phyloP scores from a whole-genome alignment of 2,113 vertebrate species.

The Aythya baeri region DNA sequence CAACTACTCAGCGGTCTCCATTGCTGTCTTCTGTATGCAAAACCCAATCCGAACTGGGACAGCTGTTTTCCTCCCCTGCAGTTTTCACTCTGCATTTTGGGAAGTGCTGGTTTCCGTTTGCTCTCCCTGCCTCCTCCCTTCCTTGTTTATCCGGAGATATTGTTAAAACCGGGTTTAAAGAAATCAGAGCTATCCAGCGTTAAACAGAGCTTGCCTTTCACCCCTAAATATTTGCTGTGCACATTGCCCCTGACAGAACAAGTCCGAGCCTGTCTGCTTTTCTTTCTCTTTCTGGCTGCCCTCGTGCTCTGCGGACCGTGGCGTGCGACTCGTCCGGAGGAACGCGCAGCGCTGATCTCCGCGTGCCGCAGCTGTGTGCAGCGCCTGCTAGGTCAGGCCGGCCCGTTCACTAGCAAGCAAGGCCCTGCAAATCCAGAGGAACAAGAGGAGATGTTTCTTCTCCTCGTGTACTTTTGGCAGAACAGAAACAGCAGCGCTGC shows the following conservation, averaged over 20 bases:
- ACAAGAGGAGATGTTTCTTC: background rate
- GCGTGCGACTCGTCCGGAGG: background rate
- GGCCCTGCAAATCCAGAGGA: background rate
- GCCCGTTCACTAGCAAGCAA: background rate
- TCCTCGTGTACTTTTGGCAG: background rate
- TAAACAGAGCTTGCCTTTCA: background rate
- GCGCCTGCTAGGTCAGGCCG: background rate
- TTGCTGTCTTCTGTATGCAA: background rate
- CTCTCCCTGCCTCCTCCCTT: background rate
- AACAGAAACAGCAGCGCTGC: background rate
- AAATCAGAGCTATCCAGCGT: accelerated
- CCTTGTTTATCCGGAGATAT: background rate
- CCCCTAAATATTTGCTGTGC: background rate
- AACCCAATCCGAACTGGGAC: background rate
- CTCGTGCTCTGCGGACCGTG: background rate
- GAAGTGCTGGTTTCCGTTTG: background rate
- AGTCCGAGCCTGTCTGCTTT: background rate
- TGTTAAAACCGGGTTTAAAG: background rate
- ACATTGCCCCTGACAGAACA: background rate
- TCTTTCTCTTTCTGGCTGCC: background rate
- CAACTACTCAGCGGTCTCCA: background rate
- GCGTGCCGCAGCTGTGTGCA: accelerated
- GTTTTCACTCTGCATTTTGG: background rate
- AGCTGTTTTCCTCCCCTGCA: background rate
- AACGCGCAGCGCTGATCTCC: accelerated